Evolutionary conservation across 2,888 invertebrate genomes (phyloP).

Genomic region (Tetramorium bicarinatum): DNA sequence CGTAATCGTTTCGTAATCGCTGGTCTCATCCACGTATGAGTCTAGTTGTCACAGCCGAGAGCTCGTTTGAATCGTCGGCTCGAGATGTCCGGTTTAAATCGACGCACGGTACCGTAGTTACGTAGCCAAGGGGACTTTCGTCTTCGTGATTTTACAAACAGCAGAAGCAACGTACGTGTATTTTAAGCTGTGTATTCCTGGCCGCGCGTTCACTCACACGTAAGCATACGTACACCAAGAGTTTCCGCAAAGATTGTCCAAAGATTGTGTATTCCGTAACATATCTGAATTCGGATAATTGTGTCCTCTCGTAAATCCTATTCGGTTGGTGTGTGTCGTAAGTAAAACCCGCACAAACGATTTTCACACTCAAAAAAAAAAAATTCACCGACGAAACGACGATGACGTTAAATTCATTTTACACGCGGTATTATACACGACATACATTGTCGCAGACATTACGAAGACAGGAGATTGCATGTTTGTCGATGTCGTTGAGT

Average conservation of each 20-base stretch:
- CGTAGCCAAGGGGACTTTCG: slow-evolving; percentile 68
- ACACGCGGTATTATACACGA: slow-evolving; percentile 74
- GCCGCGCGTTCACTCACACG: slow-evolving; percentile 41
- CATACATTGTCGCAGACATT: slow-evolving; percentile 71
- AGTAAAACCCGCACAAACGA: slow-evolving; percentile 39
- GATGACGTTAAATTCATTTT: slow-evolving; percentile 72
- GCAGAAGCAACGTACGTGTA: slow-evolving; percentile 45
- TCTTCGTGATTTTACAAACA: slow-evolving; percentile 68
- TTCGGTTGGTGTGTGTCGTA: slow-evolving; percentile 34
- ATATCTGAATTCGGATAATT: slow-evolving; percentile 43
- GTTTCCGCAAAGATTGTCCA: slow-evolving; percentile 39
- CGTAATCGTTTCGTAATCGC: slow-evolving; percentile 56
- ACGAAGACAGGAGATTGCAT: slow-evolving; percentile 77
- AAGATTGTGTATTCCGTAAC: slow-evolving; percentile 50
- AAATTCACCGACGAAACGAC: slow-evolving; percentile 35
- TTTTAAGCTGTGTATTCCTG: slow-evolving; percentile 58
- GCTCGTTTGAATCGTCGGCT: slow-evolving; percentile 66
- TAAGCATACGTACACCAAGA: slow-evolving; percentile 32
- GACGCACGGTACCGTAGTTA: slow-evolving; percentile 70
- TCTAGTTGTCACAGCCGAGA: slow-evolving; percentile 63
- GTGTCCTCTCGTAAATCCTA: slow-evolving; percentile 17
- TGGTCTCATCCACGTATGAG: slow-evolving; percentile 57
- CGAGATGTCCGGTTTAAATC: slow-evolving; percentile 68
- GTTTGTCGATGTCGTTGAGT: slow-evolving; percentile 79
- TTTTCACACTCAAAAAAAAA: slow-evolving; percentile 43